phyloP scores from a whole-genome alignment of 2,888 invertebrate genomes.

The Fragum fragum region DNA sequence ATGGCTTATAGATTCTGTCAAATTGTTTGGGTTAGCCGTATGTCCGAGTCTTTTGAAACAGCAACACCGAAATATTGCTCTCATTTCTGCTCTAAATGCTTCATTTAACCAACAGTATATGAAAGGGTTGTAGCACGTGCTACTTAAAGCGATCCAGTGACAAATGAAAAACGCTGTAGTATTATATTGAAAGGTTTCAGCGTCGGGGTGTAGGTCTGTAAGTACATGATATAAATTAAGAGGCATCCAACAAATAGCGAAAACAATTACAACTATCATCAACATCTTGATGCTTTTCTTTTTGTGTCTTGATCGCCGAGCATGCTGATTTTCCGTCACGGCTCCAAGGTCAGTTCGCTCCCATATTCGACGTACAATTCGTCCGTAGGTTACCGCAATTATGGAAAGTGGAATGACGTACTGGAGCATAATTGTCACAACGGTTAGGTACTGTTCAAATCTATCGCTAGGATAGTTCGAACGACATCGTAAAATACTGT shows the following conservation, averaged over 20 bases:
- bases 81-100: slow-evolving; percentile 85
- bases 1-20: slow-evolving; percentile 31
- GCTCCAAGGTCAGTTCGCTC: slow-evolving; percentile 85
- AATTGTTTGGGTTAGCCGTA: slow-evolving; percentile 45
- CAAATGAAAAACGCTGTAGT: slow-evolving; percentile 86
- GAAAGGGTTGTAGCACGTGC: slow-evolving; percentile 88
- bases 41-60: slow-evolving; percentile 20
- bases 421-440: slow-evolving; percentile 86
- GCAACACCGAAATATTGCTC: slow-evolving; percentile 82
- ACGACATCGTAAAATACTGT: slow-evolving; percentile 81
- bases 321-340: slow-evolving; percentile 86
- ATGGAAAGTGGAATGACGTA: slow-evolving; percentile 86
- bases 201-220: slow-evolving; percentile 84
- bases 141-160: slow-evolving; percentile 87
- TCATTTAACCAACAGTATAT: slow-evolving; percentile 88
- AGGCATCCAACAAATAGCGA: slow-evolving; percentile 88
- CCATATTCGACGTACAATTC: slow-evolving; percentile 85
- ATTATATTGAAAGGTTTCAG: slow-evolving; percentile 82
- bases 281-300: slow-evolving; percentile 87
- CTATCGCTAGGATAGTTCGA: slow-evolving; percentile 80
- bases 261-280: slow-evolving; percentile 86
- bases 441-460: slow-evolving; percentile 85
- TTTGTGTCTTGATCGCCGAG: slow-evolving; percentile 85
- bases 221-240: slow-evolving; percentile 87
- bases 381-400: slow-evolving; percentile 86